A percentile compares a stretch with the other conserved stretches of the same genome.
Evolutionary conservation across 2,888 invertebrate species (phyloP).

Genomic region (Caenorhabditis doughertyi): DNA sequence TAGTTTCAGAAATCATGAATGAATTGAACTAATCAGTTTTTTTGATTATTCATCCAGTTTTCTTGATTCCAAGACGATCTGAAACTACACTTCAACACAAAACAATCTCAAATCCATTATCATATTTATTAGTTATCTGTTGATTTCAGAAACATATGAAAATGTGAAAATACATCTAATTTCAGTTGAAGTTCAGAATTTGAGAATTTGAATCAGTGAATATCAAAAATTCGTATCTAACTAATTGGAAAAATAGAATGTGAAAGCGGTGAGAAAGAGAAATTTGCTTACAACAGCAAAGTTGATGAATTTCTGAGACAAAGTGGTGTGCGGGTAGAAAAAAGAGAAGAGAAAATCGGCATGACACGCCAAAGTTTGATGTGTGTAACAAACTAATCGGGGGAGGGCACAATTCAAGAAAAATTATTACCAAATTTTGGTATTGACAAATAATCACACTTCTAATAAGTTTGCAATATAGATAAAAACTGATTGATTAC

Average conservation of each 20-base stretch:
- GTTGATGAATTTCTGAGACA: constrained; percentile 47
- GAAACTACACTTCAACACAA: no score
- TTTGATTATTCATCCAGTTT: no score
- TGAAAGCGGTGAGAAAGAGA: constrained; percentile 19
- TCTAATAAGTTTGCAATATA: constrained; percentile 24
- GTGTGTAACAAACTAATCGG: constrained; percentile 52
- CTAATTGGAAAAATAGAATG: constrained; percentile 20
- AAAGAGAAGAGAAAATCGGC: constrained; percentile 33
- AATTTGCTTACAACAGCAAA: constrained; percentile 62
- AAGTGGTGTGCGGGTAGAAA: no score
- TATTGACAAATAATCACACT: constrained; percentile 12
- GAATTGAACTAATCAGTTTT: no score
- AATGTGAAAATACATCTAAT: background rate
- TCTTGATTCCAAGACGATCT: no score
- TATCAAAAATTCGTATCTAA: constrained; percentile 22
- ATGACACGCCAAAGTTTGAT: constrained; percentile 58
- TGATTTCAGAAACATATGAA: background rate
- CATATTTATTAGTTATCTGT: no score
- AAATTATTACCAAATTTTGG: constrained; percentile 6
- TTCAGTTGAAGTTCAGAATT: background rate
- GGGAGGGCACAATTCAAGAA: constrained; percentile 5
- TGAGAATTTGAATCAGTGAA: background rate
- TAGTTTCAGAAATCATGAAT: no score
- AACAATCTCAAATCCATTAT: no score
- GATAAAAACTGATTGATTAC: constrained; percentile 20